phyloP scores from a whole-genome alignment of 1,140 invertebrate genomes.

The Orchestia grillus region DNA sequence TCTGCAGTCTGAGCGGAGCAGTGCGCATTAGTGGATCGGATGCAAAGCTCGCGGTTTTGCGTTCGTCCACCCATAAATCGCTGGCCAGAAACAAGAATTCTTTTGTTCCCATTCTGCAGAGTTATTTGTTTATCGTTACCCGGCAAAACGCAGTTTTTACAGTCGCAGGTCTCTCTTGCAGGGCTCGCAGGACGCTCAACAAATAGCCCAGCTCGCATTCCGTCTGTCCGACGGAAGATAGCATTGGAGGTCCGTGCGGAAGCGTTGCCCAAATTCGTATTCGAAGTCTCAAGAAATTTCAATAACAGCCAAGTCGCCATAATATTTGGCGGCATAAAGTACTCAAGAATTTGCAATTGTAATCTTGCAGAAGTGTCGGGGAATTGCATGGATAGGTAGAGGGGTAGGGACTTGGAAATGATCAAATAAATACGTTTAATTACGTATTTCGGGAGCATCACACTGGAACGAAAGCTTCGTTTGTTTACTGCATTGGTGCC shows the following conservation, averaged over 20 bases:
- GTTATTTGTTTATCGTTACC: slow-evolving; percentile 1
- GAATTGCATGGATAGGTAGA: not conserved
- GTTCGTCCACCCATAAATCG: not conserved
- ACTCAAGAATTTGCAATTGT: not conserved
- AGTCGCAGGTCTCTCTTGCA: not conserved
- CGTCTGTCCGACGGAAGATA: not conserved
- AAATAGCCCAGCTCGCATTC: not conserved
- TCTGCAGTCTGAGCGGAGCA: not conserved
- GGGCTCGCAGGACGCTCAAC: not conserved
- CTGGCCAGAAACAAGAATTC: not conserved
- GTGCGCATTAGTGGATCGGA: not conserved
- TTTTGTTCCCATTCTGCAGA: not conserved
- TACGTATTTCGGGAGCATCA: not conserved
- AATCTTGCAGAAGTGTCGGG: not conserved
- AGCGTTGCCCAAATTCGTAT: not conserved
- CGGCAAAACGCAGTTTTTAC: not conserved
- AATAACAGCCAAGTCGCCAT: not conserved
- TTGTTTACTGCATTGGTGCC: not conserved
- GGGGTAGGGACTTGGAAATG: not conserved
- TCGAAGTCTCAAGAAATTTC: not conserved
- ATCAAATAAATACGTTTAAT: not conserved
- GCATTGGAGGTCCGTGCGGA: not conserved
- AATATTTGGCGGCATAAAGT: not conserved
- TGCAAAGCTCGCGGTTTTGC: not conserved
- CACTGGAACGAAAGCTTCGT: not conserved